Conservation (phyloP, 2,113 vertebrate genomes). For the Cyprinodon variegatus region DNA sequence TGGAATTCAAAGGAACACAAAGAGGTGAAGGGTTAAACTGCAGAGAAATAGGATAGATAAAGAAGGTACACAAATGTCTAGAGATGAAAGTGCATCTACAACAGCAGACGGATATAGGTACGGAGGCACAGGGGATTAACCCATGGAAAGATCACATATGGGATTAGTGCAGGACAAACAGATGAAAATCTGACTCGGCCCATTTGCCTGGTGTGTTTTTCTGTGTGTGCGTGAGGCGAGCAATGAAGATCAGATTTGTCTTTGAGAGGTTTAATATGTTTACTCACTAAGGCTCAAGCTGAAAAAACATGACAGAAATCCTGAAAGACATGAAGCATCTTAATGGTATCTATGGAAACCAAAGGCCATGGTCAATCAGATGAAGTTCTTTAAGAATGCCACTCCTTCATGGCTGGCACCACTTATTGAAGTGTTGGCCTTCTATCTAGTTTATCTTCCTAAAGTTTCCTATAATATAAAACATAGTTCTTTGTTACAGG, state of each 20-base stretch:
- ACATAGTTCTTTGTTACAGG: neutral
- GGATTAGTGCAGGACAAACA: constrained; percentile 36
- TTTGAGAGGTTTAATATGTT: constrained; percentile 29
- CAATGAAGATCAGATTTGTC: constrained; percentile 26
- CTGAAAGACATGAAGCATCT: constrained; percentile 8
- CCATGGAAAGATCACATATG: constrained; percentile 25
- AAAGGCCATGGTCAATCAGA: constrained; percentile 6
- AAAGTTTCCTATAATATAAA: neutral
- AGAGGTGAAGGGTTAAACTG: constrained; percentile 11
- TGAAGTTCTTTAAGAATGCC: neutral
- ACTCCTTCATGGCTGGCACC: neutral
- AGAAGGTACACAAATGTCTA: constrained; percentile 18
- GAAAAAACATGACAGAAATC: constrained; percentile 7
- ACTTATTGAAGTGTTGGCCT: neutral
- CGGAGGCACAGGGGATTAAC: constrained; percentile 28
- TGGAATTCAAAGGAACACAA: neutral
- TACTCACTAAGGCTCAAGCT: constrained; percentile 7
- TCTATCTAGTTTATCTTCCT: neutral
- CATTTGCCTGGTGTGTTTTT: neutral
- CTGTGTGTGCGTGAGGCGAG: neutral
- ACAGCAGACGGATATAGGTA: neutral
- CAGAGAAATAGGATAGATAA: constrained; percentile 2
- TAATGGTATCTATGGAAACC: constrained; percentile 2
- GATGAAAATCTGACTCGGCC: constrained; percentile 17
- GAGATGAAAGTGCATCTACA: constrained; percentile 19